Percentiles rank a stretch among this genome's conserved stretches.
These are phyloP conservation scores for Mythimna lalbum DNA, from an alignment of 2,888 invertebrate genomes.

Conservation along the genomic window DNA sequence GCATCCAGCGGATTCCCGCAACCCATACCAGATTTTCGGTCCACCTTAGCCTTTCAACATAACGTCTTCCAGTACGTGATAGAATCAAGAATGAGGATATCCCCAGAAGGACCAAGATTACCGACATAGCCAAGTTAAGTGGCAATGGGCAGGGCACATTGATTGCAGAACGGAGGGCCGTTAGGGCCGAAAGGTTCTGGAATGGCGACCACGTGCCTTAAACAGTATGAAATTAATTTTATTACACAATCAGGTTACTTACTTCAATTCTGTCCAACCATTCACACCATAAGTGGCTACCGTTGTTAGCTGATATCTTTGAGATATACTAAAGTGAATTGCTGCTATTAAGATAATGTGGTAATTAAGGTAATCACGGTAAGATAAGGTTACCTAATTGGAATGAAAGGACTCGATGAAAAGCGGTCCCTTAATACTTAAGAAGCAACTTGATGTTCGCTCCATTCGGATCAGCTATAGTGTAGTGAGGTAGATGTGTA, in stretches of 20 bases:
- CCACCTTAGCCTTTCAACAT: too few relatives aligned
- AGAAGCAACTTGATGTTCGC: not conserved
- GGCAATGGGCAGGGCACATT: too few relatives aligned
- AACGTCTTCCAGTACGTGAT: too few relatives aligned
- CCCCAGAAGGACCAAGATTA: too few relatives aligned
- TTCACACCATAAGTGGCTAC: conserved; percentile 2
- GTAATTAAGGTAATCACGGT: conserved; percentile 35
- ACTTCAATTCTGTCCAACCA: not conserved
- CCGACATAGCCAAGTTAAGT: too few relatives aligned
- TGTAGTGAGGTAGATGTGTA: not conserved
- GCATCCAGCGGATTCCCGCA: too few relatives aligned
- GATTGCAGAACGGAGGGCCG: too few relatives aligned
- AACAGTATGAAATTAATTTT: too few relatives aligned
- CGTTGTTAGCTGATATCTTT: not conserved
- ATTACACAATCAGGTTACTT: not conserved
- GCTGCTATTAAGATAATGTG: conserved; percentile 38
- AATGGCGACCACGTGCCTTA: too few relatives aligned
- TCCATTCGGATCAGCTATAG: not conserved
- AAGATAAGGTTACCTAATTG: conserved; percentile 5
- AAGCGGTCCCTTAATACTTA: conserved; percentile 16
- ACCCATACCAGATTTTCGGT: too few relatives aligned
- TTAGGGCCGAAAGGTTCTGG: too few relatives aligned
- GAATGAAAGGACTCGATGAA: conserved; percentile 15
- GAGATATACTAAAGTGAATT: conserved; percentile 21
- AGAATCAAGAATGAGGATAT: too few relatives aligned